A percentile compares a stretch with the other conserved stretches of the same genome.
Evolutionary conservation across 1,140 invertebrate species (phyloP).

Genomic region (Proctacanthus coquilletti): DNA sequence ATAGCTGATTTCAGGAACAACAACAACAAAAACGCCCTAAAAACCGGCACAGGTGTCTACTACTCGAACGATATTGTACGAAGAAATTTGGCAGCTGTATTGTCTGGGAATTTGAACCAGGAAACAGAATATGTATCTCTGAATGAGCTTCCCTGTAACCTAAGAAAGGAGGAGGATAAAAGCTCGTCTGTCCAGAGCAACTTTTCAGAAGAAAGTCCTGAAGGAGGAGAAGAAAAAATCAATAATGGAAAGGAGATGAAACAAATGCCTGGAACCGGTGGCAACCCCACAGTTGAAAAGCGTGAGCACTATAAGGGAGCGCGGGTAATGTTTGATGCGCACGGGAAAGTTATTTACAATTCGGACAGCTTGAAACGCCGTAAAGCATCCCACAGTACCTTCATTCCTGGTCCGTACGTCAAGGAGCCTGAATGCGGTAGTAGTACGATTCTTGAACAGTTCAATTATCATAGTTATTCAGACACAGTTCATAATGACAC

Average conservation of each 20-base stretch:
- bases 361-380: slow-evolving; percentile 71
- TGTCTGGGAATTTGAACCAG: slow-evolving; percentile 34
- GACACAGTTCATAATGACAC: no score
- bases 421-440: slow-evolving; percentile 46
- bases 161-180: no score
- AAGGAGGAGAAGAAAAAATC: slow-evolving; percentile 4
- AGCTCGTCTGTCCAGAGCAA: no score
- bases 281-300: no score
- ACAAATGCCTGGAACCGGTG: slow-evolving; percentile 20
- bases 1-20: slow-evolving; percentile 67
- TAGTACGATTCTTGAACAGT: no score
- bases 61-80: slow-evolving; percentile 40
- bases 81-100: slow-evolving; percentile 36
- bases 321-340: slow-evolving; percentile 68
- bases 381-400: slow-evolving; percentile 67
- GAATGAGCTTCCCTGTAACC: slow-evolving; percentile 55
- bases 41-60: slow-evolving; percentile 28
- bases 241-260: slow-evolving; percentile 24
- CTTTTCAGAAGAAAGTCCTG: no score
- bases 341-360: slow-evolving; percentile 78
- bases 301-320: slow-evolving; percentile 51
- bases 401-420: slow-evolving; percentile 65
- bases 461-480: no score
- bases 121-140: slow-evolving; percentile 65
- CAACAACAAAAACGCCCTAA: slow-evolving; percentile 30